These are phyloP conservation scores for Nannoperca obscura DNA, from an alignment of 2,797 vertebrate species.

Conservation along the genomic window DNA sequence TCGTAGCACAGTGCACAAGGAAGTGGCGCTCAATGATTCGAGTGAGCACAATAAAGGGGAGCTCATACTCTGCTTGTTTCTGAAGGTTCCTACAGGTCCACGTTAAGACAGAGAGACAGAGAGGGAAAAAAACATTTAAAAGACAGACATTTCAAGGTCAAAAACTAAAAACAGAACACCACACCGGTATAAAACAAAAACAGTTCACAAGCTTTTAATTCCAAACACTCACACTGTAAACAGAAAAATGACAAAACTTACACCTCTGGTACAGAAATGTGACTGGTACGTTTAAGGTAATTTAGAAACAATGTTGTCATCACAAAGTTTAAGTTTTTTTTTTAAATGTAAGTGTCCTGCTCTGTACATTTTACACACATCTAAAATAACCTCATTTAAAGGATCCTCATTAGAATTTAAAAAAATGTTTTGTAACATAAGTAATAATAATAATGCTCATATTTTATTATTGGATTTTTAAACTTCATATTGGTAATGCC, in stretches of 20 bases:
- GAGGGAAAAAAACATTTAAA: conserved; percentile 60
- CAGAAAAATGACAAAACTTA: conserved; percentile 23
- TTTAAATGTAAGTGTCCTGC: background rate
- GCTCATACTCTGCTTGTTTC: conserved; percentile 90
- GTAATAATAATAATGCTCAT: background rate
- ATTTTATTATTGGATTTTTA: background rate
- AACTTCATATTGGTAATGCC: background rate
- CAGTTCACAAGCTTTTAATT: background rate
- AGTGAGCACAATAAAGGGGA: conserved; percentile 73
- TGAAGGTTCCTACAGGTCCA: conserved; percentile 89
- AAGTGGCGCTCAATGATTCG: conserved; percentile 70
- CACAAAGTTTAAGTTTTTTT: background rate
- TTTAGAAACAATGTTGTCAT: background rate
- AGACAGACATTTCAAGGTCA: conserved; percentile 48
- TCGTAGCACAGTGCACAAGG: conserved; percentile 50
- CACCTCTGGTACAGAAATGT: background rate
- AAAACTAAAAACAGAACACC: conserved; percentile 20
- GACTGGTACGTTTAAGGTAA: background rate
- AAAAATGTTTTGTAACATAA: background rate
- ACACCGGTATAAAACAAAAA: conserved; percentile 10
- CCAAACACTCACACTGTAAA: conserved; percentile 18
- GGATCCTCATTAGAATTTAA: background rate
- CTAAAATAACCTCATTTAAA: background rate
- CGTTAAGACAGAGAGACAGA: conserved; percentile 73
- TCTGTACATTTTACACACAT: background rate